Evolutionary conservation across 2,113 vertebrate species (phyloP).

Genomic region (Symphodus melops): DNA sequence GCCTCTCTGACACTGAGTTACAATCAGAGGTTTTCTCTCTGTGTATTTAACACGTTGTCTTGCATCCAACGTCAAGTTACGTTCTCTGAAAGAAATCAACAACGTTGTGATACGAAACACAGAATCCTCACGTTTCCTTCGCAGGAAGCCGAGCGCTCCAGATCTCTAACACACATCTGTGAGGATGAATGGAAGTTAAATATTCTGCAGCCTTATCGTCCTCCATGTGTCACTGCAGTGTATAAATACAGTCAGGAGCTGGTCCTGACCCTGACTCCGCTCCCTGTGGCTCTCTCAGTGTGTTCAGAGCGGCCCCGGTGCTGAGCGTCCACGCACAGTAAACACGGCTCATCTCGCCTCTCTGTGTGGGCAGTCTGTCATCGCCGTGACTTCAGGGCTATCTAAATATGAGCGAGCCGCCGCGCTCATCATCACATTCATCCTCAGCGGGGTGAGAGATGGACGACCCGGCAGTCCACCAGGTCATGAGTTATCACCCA

Average conservation of each 20-base stretch:
- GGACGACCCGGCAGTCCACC: slow-evolving; percentile 58
- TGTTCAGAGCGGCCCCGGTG: slow-evolving; percentile 27
- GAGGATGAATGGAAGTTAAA: too few species aligned
- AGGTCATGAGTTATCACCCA: slow-evolving; percentile 77
- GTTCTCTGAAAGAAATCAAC: too few species aligned
- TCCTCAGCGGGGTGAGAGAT: slow-evolving; percentile 68
- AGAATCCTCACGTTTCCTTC: too few species aligned
- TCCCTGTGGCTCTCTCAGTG: slow-evolving; percentile 54
- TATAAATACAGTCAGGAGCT: not conserved
- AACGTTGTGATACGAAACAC: too few species aligned
- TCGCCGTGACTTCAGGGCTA: slow-evolving; percentile 77
- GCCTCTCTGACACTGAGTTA: too few species aligned
- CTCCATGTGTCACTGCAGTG: not conserved
- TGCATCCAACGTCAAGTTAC: too few species aligned
- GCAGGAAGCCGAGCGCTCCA: too few species aligned
- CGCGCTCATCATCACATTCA: slow-evolving; percentile 74
- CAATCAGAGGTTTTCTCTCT: too few species aligned
- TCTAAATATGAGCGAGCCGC: slow-evolving; percentile 72
- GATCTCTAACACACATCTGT: too few species aligned
- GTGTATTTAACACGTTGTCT: too few species aligned
- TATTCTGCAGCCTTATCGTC: too few species aligned
- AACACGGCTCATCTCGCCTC: slow-evolving; percentile 60
- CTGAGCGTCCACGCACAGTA: slow-evolving; percentile 50
- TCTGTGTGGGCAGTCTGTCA: slow-evolving; percentile 71
- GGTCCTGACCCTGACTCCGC: slow-evolving; percentile 50